These are phyloP conservation scores for Champsocephalus esox DNA, from an alignment of 2,797 vertebrate species.

Conservation along the genomic window DNA sequence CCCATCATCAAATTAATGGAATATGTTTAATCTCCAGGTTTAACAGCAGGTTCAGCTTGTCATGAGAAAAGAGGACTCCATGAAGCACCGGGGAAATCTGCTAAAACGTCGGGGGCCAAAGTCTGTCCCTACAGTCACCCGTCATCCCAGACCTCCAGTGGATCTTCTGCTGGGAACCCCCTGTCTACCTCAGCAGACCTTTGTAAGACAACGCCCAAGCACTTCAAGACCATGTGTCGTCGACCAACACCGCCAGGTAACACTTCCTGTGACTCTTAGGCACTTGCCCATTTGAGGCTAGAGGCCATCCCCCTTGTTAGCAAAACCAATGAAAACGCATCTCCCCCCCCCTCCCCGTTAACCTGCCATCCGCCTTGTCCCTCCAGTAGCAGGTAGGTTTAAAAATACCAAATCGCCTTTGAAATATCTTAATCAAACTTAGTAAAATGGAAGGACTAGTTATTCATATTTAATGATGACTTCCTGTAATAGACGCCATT, in stretches of 20 bases:
- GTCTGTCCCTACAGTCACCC: slow-evolving; percentile 92
- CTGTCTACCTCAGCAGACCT: slow-evolving; percentile 94
- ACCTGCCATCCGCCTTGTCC: background rate
- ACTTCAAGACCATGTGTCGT: slow-evolving; percentile 95
- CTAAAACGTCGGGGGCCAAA: slow-evolving; percentile 86
- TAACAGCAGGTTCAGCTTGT: slow-evolving; percentile 78
- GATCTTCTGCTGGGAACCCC: slow-evolving; percentile 81
- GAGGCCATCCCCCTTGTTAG: too few species aligned
- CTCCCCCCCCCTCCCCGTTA: background rate
- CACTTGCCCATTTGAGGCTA: too few species aligned
- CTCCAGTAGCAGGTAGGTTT: too few species aligned
- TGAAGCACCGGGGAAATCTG: slow-evolving; percentile 86
- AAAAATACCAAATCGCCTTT: background rate
- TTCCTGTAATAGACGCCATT: background rate
- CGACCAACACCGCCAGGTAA: slow-evolving; percentile 92
- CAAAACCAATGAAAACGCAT: background rate
- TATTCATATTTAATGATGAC: background rate
- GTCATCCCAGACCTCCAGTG: slow-evolving; percentile 84
- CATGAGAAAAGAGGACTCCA: slow-evolving; percentile 86
- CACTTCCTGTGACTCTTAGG: background rate
- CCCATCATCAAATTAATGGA: background rate
- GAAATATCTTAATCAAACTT: background rate
- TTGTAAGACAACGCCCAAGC: slow-evolving; percentile 94
- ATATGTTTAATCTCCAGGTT: slow-evolving; percentile 57
- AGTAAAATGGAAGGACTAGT: background rate